phyloP scores from a whole-genome alignment of 2,888 invertebrate genomes.

The Apamea anceps region DNA sequence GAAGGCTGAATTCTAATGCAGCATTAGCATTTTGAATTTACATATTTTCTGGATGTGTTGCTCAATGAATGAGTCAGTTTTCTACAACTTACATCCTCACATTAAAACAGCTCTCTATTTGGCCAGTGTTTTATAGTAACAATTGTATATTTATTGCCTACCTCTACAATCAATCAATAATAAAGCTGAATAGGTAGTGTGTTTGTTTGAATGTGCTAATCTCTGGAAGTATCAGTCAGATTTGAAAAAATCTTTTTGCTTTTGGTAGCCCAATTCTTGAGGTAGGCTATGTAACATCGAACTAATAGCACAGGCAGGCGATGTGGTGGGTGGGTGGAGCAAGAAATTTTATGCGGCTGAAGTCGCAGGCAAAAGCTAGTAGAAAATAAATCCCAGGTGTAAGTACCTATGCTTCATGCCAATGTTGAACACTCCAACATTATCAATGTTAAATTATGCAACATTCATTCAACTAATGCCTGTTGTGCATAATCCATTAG shows the following conservation, averaged over 20 bases:
- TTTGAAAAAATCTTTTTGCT: neutral
- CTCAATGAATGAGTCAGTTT: neutral
- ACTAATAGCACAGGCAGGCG: neutral
- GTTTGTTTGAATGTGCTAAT: too few relatives aligned
- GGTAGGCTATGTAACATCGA: neutral
- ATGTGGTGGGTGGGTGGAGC: too few relatives aligned
- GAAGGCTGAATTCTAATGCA: conserved; percentile 13
- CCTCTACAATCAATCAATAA: neutral
- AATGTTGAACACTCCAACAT: conserved; percentile 8
- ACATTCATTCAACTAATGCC: conserved; percentile 29
- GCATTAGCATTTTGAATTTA: conserved; percentile 3
- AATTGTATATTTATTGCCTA: neutral
- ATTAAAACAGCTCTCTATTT: neutral
- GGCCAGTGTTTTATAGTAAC: neutral
- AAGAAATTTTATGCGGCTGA: neutral
- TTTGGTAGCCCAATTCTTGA: neutral
- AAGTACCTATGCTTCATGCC: conserved; percentile 9
- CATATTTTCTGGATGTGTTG: conserved; percentile 11
- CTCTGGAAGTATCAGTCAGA: neutral
- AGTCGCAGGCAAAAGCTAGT: neutral
- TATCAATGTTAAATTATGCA: conserved; percentile 44
- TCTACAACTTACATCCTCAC: neutral
- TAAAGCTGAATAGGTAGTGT: neutral
- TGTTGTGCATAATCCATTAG: conserved; percentile 50
- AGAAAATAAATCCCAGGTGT: conserved; percentile 1